phyloP scores from a whole-genome alignment of 1,140 invertebrate species.

The Diorhabda sublineata region DNA sequence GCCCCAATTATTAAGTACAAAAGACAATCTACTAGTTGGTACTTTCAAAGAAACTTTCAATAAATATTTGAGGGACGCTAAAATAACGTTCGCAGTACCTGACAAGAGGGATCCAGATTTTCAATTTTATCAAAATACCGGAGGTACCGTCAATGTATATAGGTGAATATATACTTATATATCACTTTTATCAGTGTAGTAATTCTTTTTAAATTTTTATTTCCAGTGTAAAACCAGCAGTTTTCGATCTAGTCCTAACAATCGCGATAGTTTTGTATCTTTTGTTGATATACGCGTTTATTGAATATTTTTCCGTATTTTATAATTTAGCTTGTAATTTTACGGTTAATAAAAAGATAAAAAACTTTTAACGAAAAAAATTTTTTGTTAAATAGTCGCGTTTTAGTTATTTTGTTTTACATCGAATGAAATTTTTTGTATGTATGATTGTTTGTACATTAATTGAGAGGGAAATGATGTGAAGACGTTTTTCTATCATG shows the following conservation, averaged over 20 bases:
- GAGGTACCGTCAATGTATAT: constrained; percentile 79
- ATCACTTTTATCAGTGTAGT: not conserved
- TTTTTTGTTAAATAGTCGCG: too few relatives aligned
- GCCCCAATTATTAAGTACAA: constrained; percentile 66
- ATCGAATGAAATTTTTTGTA: too few relatives aligned
- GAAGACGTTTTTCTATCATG: too few relatives aligned
- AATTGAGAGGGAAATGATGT: too few relatives aligned
- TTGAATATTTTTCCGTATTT: constrained; percentile 66
- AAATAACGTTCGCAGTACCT: constrained; percentile 62
- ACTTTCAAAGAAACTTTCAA: constrained; percentile 69
- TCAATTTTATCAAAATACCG: constrained; percentile 81
- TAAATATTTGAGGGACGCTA: constrained; percentile 73
- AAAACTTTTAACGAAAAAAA: not conserved
- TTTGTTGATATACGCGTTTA: constrained; percentile 71
- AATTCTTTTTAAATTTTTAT: constrained; percentile 20
- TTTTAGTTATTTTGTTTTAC: too few relatives aligned
- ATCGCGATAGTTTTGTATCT: constrained; percentile 81
- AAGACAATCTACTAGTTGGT: constrained; percentile 61
- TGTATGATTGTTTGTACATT: too few relatives aligned
- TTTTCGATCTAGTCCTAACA: constrained; percentile 94
- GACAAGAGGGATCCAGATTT: constrained; percentile 91
- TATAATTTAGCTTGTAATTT: constrained; percentile 41
- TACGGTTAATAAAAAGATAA: constrained; percentile 12
- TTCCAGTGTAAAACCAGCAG: constrained; percentile 91
- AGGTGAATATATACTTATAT: constrained; percentile 57